Percentiles rank a stretch among this genome's conserved stretches.
phyloP scores from a whole-genome alignment of 2,113 vertebrate species.

The Abramis brama region DNA sequence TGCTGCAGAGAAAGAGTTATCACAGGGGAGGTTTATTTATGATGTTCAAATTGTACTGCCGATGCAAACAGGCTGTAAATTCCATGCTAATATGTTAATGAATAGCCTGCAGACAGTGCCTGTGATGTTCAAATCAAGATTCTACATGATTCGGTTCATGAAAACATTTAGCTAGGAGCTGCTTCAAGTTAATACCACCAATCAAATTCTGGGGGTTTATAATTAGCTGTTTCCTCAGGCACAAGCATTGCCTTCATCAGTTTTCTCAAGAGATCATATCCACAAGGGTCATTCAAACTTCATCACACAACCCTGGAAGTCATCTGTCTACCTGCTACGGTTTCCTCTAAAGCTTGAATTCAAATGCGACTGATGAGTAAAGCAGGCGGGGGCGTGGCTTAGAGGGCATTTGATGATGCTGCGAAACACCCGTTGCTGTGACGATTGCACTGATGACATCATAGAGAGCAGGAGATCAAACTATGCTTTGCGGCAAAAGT shows the following conservation, averaged over 20 bases:
- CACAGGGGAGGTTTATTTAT: slow-evolving; percentile 26
- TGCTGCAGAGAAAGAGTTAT: slow-evolving; percentile 8
- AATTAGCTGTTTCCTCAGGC: slow-evolving; percentile 24
- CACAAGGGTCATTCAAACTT: background rate
- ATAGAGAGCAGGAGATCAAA: slow-evolving; percentile 28
- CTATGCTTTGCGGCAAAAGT: background rate
- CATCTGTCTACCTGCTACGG: background rate
- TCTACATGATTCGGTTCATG: slow-evolving; percentile 27
- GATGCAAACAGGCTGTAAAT: slow-evolving; percentile 29
- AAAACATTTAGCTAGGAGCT: slow-evolving; percentile 24
- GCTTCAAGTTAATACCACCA: background rate
- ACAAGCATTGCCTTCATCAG: slow-evolving; percentile 1
- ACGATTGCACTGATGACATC: slow-evolving; percentile 3
- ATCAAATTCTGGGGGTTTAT: slow-evolving; percentile 8
- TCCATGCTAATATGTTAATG: slow-evolving; percentile 23
- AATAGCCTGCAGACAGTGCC: slow-evolving; percentile 11
- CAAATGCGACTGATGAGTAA: slow-evolving; percentile 10
- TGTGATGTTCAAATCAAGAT: slow-evolving; percentile 24
- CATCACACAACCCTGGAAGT: background rate
- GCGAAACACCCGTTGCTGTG: background rate
- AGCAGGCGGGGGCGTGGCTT: background rate
- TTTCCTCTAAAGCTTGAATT: background rate
- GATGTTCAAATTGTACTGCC: slow-evolving; percentile 25
- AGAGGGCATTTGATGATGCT: background rate
- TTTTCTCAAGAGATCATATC: background rate